These are phyloP conservation scores for Dexiosoma caninum DNA, from an alignment of 2,888 invertebrate genomes.

Conservation along the genomic window DNA sequence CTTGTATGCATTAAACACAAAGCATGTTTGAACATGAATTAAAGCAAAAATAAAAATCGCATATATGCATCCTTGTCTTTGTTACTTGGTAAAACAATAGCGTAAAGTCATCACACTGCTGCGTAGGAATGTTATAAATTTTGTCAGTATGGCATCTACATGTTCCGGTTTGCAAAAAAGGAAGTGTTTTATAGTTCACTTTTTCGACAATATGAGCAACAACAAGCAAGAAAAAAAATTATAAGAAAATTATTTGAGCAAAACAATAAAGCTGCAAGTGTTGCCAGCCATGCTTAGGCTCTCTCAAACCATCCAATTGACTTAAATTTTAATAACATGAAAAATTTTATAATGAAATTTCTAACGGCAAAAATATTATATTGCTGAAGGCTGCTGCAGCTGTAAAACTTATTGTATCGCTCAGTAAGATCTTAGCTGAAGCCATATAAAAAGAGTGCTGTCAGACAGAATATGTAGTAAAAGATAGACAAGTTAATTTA, in stretches of 20 bases:
- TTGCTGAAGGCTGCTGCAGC: too few relatives aligned
- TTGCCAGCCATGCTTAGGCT: too few relatives aligned
- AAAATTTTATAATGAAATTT: too few relatives aligned
- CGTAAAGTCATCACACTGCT: slow-evolving; percentile 58
- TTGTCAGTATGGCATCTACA: slow-evolving; percentile 63
- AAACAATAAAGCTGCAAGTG: background rate
- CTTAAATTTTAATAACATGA: too few relatives aligned
- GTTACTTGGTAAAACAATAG: slow-evolving; percentile 61
- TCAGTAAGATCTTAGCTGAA: too few relatives aligned
- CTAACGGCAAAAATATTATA: too few relatives aligned
- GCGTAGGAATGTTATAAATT: slow-evolving; percentile 63
- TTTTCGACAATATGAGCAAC: slow-evolving; percentile 55
- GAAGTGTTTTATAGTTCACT: slow-evolving; percentile 63
- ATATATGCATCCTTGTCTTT: slow-evolving; percentile 53
- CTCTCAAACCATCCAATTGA: too few relatives aligned
- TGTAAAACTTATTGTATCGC: too few relatives aligned
- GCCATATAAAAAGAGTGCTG: too few relatives aligned
- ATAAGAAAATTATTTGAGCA: slow-evolving; percentile 35
- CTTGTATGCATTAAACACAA: slow-evolving; percentile 44
- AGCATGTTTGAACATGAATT: slow-evolving; percentile 53
- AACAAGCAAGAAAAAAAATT: too few relatives aligned
- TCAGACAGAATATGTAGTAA: too few relatives aligned
- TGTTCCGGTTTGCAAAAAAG: slow-evolving; percentile 58
- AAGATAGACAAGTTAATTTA: too few relatives aligned
- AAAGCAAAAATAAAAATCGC: background rate